phyloP scores from a whole-genome alignment of 2,113 vertebrate species.

The Xiphophorus maculatus region DNA sequence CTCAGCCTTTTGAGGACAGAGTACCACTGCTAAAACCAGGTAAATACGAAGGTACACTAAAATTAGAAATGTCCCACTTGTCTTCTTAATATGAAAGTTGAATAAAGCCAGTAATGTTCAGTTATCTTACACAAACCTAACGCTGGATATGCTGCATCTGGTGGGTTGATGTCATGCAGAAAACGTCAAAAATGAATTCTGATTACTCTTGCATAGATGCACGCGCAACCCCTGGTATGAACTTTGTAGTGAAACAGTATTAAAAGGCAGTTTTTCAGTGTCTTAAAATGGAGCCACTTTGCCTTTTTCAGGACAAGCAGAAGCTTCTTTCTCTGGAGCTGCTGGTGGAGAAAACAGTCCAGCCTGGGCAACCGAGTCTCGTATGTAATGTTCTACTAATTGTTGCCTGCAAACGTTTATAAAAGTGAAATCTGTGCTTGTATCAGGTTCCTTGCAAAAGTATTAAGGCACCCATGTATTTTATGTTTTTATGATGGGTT shows the following conservation, averaged over 20 bases:
- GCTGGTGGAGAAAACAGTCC: neutral
- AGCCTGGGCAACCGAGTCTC: neutral
- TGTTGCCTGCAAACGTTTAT: no score
- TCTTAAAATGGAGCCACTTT: neutral
- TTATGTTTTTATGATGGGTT: no score
- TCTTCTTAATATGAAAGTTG: neutral
- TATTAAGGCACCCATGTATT: no score
- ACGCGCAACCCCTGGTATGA: no score
- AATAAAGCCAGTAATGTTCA: no score
- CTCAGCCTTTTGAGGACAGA: constrained; percentile 64
- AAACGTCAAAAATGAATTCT: neutral
- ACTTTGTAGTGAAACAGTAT: no score
- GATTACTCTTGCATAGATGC: neutral
- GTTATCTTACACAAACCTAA: constrained; percentile 16
- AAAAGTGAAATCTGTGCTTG: no score
- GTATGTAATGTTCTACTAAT: constrained; percentile 7
- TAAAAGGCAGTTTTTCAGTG: no score
- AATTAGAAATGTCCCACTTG: neutral
- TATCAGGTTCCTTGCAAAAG: no score
- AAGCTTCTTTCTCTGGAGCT: neutral
- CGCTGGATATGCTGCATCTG: neutral
- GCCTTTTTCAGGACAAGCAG: neutral
- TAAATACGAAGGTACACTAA: constrained; percentile 15
- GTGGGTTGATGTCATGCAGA: constrained; percentile 28
- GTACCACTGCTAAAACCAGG: constrained; percentile 47